Evolutionary conservation across 2,797 vertebrate species (phyloP).

Genomic region (Agapornis canus): DNA sequence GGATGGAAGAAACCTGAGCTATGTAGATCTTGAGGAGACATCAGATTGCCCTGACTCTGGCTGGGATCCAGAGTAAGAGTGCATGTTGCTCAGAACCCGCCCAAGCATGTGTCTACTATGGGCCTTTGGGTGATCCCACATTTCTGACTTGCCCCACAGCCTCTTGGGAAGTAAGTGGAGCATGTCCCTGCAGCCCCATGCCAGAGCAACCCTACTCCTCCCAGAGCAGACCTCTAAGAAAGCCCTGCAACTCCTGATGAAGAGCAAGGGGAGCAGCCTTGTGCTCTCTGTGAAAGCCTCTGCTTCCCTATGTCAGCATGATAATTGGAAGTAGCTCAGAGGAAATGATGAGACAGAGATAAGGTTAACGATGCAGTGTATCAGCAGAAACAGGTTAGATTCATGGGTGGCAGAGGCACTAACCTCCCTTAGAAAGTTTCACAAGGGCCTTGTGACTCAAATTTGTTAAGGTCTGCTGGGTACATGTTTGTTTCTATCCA

Average conservation of each 20-base stretch:
- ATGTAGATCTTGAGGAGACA: neutral
- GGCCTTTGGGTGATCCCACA: neutral
- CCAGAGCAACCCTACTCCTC: neutral
- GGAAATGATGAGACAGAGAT: neutral
- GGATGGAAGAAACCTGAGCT: neutral
- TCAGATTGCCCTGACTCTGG: neutral
- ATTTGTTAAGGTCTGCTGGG: neutral
- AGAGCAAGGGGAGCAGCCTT: neutral
- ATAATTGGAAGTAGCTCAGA: neutral
- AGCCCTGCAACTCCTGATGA: neutral
- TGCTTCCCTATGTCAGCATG: neutral
- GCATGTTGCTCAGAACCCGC: neutral
- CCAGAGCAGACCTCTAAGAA: neutral
- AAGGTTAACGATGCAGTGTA: neutral
- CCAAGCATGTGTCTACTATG: neutral
- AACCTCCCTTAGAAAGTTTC: neutral
- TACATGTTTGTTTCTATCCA: neutral
- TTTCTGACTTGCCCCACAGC: neutral
- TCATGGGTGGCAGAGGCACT: neutral
- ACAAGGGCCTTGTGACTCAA: neutral
- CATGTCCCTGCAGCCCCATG: neutral
- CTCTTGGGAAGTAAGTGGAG: neutral
- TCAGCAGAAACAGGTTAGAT: neutral
- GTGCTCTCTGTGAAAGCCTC: neutral
- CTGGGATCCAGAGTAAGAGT: neutral